Evolutionary conservation across 2,113 vertebrate species (phyloP), one percentile per base, ranked within the genome.

Genomic region (Toxotes jaculatrix): DNA sequence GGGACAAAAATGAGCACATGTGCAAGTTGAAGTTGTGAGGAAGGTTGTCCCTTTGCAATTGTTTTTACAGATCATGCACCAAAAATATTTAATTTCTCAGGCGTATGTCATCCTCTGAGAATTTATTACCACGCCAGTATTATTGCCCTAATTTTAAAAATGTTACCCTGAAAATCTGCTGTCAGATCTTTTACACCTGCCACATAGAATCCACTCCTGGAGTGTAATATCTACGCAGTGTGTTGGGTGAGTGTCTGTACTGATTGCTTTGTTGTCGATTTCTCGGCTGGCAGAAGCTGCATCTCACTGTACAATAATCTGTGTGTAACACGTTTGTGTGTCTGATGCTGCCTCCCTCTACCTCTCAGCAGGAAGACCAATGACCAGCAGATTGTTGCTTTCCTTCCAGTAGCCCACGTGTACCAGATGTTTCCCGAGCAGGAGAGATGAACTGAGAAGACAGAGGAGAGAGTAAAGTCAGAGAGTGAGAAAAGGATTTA

Each of bases 401-500:
- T 99, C 97, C 86, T 98, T 99, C 96, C 97, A 97, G 94, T 99
- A 99, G 93, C 97, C 96, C 79, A 99, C 95, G 70, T 99, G 96
- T 57, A 98, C 95, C 92, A 98, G 91, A 84, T 97, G 96, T 68
- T 92, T 96, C 49, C 95, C 94, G 72, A 99, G 94, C 83, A 97
- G 90, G 3, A 99, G 95, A 42, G 97, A 97, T 0, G 98, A 97
- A 85, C 98, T 98, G 84, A 11, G 11, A 34, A 64, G 2, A 59
- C 23, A 16, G 1, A 7, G 21, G 4, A 32, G 23, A 13, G 1
- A 19, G 31, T n/a, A 31, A 76, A 65, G 47, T 12, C 7, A 38
- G 40, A 40, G 36, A 40, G 38, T 40, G 38, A 8, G 9, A 40
- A 4, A 36, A 6, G 36, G 36, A 36, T 6, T 36, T 5, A 36